Percentiles rank a stretch among this genome's conserved stretches.
Evolutionary conservation across 1,140 invertebrate species (phyloP).

Genomic region (Macrobrachium rosenbergii): DNA sequence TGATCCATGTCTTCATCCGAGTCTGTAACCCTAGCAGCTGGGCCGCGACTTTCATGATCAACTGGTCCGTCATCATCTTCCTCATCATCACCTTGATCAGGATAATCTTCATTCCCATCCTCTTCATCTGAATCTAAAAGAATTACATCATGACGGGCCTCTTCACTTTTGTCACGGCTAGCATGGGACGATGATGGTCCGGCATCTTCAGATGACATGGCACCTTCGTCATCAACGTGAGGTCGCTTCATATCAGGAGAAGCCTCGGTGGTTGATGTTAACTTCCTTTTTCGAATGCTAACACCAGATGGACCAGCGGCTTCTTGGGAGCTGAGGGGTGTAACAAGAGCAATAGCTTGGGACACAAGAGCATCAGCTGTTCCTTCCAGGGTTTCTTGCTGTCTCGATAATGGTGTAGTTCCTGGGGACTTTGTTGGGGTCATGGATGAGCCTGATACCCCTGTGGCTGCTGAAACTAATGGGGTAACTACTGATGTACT

Average conservation of each 20-base stretch:
- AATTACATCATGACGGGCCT: conserved; percentile 65
- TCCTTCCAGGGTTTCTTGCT: conserved; percentile 39
- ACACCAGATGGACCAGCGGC: conserved; percentile 39
- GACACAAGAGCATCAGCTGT: conserved; percentile 63
- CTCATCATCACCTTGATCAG: conserved; percentile 67
- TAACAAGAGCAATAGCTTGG: conserved; percentile 65
- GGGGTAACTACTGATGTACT: conserved; percentile 49
- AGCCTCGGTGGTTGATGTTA: conserved; percentile 58
- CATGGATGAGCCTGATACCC: conserved; percentile 18
- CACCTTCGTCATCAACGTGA: conserved; percentile 65
- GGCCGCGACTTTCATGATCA: conserved; percentile 66
- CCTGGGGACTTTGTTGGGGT: conserved; percentile 29
- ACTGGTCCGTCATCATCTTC: conserved; percentile 64
- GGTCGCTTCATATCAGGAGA: conserved; percentile 65
- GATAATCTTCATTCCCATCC: conserved; percentile 53
- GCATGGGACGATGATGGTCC: conserved; percentile 61
- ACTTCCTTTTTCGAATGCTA: conserved; percentile 54
- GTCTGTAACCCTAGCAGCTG: conserved; percentile 42
- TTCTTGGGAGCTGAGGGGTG: conserved; percentile 49
- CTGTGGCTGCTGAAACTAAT: conserved; percentile 30
- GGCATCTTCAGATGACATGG: conserved; percentile 61
- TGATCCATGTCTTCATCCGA: conserved; percentile 50
- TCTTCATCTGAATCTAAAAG: conserved; percentile 68
- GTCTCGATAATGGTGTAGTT: neutral
- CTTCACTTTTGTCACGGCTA: conserved; percentile 37